Evolutionary conservation across 2,113 vertebrate species (phyloP).

Genomic region (Microcebus tavaratra): DNA sequence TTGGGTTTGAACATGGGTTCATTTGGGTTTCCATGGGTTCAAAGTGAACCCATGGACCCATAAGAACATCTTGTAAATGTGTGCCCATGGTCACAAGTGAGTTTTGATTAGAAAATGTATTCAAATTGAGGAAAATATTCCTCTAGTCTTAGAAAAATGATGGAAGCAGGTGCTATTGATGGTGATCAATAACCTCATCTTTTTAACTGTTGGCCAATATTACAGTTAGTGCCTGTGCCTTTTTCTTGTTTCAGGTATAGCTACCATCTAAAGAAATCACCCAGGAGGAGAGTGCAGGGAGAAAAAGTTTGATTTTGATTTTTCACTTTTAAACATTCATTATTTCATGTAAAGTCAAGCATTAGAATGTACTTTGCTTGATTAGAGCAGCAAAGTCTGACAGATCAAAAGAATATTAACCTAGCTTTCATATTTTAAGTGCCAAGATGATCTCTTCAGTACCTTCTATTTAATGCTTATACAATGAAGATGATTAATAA

Average conservation of each 20-base stretch:
- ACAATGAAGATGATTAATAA: conserved; percentile 34
- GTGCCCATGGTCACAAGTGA: not conserved
- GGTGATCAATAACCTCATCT: not conserved
- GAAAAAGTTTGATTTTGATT: not conserved
- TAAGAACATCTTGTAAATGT: not conserved
- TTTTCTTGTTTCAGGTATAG: not conserved
- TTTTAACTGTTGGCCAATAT: not conserved
- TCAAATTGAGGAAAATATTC: not conserved
- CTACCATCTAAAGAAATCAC: not conserved
- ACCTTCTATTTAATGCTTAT: conserved; percentile 21
- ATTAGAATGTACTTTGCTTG: conserved; percentile 1
- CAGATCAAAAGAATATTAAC: not conserved
- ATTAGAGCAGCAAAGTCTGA: not conserved
- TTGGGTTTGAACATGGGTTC: too few relatives aligned
- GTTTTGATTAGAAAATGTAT: not conserved
- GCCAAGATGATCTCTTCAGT: not conserved
- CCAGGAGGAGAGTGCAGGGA: not conserved
- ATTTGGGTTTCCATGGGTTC: too few relatives aligned
- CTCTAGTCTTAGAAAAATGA: not conserved
- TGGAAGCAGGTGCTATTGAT: not conserved
- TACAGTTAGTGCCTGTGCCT: not conserved
- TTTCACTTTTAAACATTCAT: conserved; percentile 7
- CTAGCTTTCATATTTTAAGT: conserved; percentile 8
- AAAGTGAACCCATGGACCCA: not conserved
- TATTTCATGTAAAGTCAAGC: conserved; percentile 15